Conservation (phyloP, 2,888 invertebrate species). For the Chirona hameri region DNA sequence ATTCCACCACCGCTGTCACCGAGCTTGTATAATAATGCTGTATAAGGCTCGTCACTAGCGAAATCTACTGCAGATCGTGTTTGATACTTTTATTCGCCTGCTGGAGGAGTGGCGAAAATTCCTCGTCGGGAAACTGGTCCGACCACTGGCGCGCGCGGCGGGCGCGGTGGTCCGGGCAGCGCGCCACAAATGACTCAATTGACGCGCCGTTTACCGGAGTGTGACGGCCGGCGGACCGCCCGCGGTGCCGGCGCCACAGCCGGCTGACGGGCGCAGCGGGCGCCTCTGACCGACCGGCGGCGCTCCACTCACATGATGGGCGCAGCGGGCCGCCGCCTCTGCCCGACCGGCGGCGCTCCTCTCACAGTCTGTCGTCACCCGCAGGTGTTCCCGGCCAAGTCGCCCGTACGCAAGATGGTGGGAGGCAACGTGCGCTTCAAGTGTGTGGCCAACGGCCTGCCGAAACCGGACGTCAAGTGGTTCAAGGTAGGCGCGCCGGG, state of each 20-base stretch:
- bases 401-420: not conserved
- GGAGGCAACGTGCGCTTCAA: conserved; percentile 25
- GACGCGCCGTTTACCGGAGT: not conserved
- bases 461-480: conserved; percentile 13
- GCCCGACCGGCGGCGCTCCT: not conserved
- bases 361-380: not conserved
- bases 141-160: not conserved
- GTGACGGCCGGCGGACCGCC: not conserved
- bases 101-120: conserved; percentile 3
- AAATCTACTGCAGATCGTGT: not conserved
- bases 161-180: not conserved
- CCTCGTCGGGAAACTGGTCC: not conserved
- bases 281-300: not conserved
- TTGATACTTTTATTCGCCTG: not conserved
- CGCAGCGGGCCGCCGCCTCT: not conserved
- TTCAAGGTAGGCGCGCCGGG: not conserved
- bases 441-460: conserved; percentile 23
- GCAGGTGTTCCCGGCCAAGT: not conserved
- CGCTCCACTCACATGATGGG: no score
- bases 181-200: not conserved
- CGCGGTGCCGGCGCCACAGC: not conserved
- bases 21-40: not conserved
- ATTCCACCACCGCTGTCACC: not conserved
- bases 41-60: not conserved
- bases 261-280: not conserved